Conservation (phyloP, 2,888 invertebrate species). For the Galerucella pusilla region DNA sequence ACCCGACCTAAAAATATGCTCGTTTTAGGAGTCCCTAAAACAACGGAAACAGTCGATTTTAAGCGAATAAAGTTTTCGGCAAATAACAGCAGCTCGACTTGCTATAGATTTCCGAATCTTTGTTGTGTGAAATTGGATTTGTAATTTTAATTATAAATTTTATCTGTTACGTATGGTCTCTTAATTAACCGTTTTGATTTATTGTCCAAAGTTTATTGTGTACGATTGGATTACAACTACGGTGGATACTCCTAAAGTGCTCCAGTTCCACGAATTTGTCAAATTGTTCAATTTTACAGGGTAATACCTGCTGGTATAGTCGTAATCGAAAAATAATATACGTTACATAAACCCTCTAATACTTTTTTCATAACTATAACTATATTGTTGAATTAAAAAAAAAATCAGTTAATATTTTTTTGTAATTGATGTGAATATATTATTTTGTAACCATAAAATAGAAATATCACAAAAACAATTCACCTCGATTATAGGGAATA, state of each 20-base stretch:
- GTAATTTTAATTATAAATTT: conserved; percentile 64
- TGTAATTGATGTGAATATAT: too few relatives aligned
- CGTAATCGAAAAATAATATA: too few relatives aligned
- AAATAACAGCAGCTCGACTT: conserved; percentile 5
- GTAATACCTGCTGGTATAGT: too few relatives aligned
- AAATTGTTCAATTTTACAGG: too few relatives aligned
- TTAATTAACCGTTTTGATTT: conserved; percentile 58
- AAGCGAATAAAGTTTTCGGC: conserved; percentile 9
- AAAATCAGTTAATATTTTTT: too few relatives aligned
- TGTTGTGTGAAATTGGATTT: conserved; percentile 65
- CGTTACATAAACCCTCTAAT: too few relatives aligned
- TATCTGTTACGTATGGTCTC: conserved; percentile 61
- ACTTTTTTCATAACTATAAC: too few relatives aligned
- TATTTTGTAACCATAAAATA: too few relatives aligned
- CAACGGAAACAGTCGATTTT: conserved; percentile 11
- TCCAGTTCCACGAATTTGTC: conserved; percentile 26
- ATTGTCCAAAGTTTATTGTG: conserved; percentile 42
- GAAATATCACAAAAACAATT: too few relatives aligned
- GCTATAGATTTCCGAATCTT: conserved; percentile 60
- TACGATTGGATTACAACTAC: conserved; percentile 22
- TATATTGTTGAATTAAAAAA: too few relatives aligned
- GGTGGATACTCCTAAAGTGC: conserved; percentile 21
- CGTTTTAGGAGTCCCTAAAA: neutral
- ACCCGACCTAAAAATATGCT: neutral
- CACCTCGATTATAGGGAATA: too few relatives aligned